Evolutionary conservation across 2,888 invertebrate species (phyloP), one percentile per base, ranked within the genome.

Genomic region (Drosophila recens): DNA sequence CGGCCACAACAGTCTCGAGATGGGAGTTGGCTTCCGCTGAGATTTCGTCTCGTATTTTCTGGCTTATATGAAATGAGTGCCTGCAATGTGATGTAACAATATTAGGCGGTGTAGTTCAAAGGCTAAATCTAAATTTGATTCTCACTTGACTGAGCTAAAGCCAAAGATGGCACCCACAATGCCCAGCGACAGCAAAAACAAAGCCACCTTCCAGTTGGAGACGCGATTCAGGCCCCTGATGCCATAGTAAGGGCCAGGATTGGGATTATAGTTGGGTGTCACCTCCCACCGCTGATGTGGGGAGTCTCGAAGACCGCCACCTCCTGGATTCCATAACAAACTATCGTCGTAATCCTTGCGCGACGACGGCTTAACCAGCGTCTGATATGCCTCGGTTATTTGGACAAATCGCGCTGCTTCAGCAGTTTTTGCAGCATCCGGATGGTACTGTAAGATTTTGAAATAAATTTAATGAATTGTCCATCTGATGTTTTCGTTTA

Each of bases 341-440:
- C 79, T 78, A 49, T 86, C 85, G 67, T 92, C 97, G 92, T 97
- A 97, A 23, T 93, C 93, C 2, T 93, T 93, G 54, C 96, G 93
- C 2, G 93, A 93, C 27, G 93, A 90, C 0, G 95, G 94, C 90
- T 96, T 96, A 59, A 96, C 94, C 3, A 98, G 93, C 0, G 96
- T 94, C 77, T 94, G 95, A 91, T 97, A 97, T 0, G 97, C 97
- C 91, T 97, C 96, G 54, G 95, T 95, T 46, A 97, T 94, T 87
- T 94, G 93, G 0, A 97, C 94, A 93, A 97, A 97, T 62, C 95
- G 94, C 15, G 94, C 94, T 63, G 96, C 95, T 42, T 94, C 95
- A 74, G 93, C 93, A 13, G 93, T 93, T 66, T 80, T 72, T 3
- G 68, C 51, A 6, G 68, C 75, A 15, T 69, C 72, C 3, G 97